Base-by-base conservation (phyloP, 2,113 vertebrate genomes). In the Pteronura brasiliensis region DNA sequence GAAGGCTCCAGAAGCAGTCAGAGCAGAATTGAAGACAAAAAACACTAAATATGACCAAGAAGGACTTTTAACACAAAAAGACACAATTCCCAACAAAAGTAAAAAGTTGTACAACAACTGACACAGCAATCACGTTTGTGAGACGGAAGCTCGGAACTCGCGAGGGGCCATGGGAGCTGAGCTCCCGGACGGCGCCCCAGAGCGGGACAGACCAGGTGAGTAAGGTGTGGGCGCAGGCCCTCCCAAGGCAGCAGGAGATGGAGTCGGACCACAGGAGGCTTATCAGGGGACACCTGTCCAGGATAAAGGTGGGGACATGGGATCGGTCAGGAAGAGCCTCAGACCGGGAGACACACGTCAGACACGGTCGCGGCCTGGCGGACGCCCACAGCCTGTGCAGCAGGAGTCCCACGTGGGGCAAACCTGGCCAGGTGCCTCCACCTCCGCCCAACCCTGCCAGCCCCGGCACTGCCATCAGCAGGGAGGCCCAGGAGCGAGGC, bases 181-280 rank as follows among this genome's bases (percentile, higher is more conserved):
- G 3, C 7, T 4, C 14, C 6, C 15, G 47, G 21, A 14, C 34
- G 0, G 10, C 7, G 11, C 31, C 59, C 29, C 12, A 4, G 29
- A 27, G 10, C 47, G 0, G 57, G 49, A 7, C 1, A 4, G 72
- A 42, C 36, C 11, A 0, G 0, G 34, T 2, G 15, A 18, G 34
- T 18, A 17, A 4, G 1, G 0, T 4, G 21, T 20, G 18, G 1
- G 42, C 5, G 1, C 18, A 2, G 1, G 61, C 34, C 76, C 25
- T 20, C 18, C 61, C 23, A 4, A 8, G 12, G 17, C 59, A 80
- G 76, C 17, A 7, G n/a, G 61, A 39, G 25, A 4, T 1, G 25
- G 15, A n/a, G 29, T 67, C n/a, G 61, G 47, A 17, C 9, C 9
- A 6, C n/a, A 36, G 65, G 55, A 89, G 55, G 29, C 9, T 34